Percentiles rank a stretch among this genome's conserved stretches.
These are phyloP conservation scores for Octodon degus DNA, from an alignment of 2,113 vertebrate genomes.

Conservation along the genomic window DNA sequence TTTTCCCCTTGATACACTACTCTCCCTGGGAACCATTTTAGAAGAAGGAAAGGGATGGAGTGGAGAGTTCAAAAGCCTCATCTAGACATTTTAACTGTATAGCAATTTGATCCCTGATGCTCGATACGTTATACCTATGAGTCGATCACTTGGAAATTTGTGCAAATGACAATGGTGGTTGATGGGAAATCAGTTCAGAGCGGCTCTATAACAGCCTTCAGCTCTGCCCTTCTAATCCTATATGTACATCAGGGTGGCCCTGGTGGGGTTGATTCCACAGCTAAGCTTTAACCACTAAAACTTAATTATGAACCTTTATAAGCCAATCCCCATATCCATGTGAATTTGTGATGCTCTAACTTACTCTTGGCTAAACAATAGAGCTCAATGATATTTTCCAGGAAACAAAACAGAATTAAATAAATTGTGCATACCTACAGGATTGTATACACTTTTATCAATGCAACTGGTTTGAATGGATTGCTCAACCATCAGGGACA, in stretches of 20 bases:
- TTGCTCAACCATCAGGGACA: neutral
- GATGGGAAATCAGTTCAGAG: conserved; percentile 43
- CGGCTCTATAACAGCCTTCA: neutral
- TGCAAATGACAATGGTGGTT: neutral
- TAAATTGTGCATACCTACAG: neutral
- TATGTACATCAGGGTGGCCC: neutral
- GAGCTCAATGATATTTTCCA: conserved; percentile 28
- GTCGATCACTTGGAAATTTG: conserved; percentile 56
- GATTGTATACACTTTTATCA: neutral
- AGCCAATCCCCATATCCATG: neutral
- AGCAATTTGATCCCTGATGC: conserved; percentile 60
- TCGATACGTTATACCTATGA: conserved; percentile 48
- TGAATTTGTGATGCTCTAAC: neutral
- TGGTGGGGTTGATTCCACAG: neutral
- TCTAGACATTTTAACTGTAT: conserved; percentile 70
- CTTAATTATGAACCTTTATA: conserved; percentile 28
- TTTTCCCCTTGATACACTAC: conserved; percentile 71
- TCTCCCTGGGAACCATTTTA: conserved; percentile 64
- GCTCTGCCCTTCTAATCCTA: conserved; percentile 25
- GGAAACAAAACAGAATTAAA: conserved; percentile 16
- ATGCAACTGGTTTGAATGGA: neutral
- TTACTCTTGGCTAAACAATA: neutral
- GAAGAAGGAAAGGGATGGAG: conserved; percentile 41
- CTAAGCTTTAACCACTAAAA: conserved; percentile 52
- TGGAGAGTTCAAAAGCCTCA: conserved; percentile 71